Evolutionary conservation across 2,888 invertebrate species (phyloP), one percentile per base, ranked within the genome.

Genomic region (Ptychoptera contaminata): DNA sequence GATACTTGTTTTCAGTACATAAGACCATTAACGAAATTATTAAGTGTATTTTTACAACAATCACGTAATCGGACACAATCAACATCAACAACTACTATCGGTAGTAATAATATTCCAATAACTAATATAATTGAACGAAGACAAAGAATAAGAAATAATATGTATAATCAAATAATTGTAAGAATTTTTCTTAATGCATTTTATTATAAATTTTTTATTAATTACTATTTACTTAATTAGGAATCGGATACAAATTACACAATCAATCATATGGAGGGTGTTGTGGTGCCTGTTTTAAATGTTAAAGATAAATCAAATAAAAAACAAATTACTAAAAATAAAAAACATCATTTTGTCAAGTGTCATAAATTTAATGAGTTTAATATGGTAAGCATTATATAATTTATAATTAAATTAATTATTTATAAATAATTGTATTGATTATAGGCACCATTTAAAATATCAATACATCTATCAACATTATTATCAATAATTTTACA

Each of bases 401-500:
- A 37, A 16, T 29, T 31, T 30, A 6, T 35, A 43, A 15, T 14
- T 14, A 2, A 30, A 37, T 35, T 16, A 36, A 12, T 37, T 14
- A 16, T 35, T 44, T 37, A 45, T 34, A 44, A 38, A 14, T 23
- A 23, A 23, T 37, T 44, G 42, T 39, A 42, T 44, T 46, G 40
- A 47, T 52, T 51, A 2, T 57, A 82, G 79, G 75, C 79, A 41
- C 78, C 80, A 8, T 82, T 71, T 58, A 57, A 57, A 8, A 71
- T 82, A 1, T 67, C 65, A 16, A 58, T 82, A 46, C 64, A 71
- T 53, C 67, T 77, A 47, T 71, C 76, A 1, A 71, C 77, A 1
- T 60, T 82, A 46, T 61, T 81, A 7, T 59, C 72, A 36, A 76
- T 82, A 74, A 81, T 82, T 56, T 67, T 73, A 42, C 84, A 84